Percentiles rank a stretch among this genome's conserved stretches.
Evolutionary conservation across 2,113 vertebrate genomes (phyloP).

Genomic region (Hippocampus abdominalis): DNA sequence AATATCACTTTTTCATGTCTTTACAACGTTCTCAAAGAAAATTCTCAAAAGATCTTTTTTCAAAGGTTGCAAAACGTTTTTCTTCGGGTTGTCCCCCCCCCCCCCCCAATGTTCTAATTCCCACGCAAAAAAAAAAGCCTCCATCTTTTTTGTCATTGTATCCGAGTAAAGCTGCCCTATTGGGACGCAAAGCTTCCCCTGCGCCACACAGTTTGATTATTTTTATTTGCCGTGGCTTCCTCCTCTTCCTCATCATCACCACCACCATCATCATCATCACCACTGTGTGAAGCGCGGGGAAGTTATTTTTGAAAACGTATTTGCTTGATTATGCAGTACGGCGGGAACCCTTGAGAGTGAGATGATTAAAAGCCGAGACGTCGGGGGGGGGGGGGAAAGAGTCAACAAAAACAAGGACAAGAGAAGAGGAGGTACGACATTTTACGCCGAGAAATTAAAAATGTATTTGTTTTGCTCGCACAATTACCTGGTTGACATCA

Average conservation of each 20-base stretch:
- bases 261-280: neutral
- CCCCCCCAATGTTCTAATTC: no score
- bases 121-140: no score
- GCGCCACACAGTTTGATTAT: neutral
- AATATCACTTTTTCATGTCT: no score
- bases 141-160: no score
- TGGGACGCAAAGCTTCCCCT: neutral
- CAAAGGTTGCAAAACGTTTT: no score
- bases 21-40: no score
- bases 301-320: slow-evolving; percentile 6
- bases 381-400: neutral
- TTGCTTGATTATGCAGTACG: neutral
- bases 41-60: no score
- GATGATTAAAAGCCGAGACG: slow-evolving; percentile 4
- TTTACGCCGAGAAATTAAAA: neutral
- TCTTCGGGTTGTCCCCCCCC: no score
- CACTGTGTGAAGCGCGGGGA: neutral
- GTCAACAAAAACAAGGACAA: neutral
- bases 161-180: neutral
- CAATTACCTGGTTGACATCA: neutral
- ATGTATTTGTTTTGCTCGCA: neutral
- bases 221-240: neutral
- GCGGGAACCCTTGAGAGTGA: neutral
- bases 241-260: neutral
- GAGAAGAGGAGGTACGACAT: neutral